Evolutionary conservation across 2,113 vertebrate species (phyloP).

Genomic region (Pycnonotus jocosus): DNA sequence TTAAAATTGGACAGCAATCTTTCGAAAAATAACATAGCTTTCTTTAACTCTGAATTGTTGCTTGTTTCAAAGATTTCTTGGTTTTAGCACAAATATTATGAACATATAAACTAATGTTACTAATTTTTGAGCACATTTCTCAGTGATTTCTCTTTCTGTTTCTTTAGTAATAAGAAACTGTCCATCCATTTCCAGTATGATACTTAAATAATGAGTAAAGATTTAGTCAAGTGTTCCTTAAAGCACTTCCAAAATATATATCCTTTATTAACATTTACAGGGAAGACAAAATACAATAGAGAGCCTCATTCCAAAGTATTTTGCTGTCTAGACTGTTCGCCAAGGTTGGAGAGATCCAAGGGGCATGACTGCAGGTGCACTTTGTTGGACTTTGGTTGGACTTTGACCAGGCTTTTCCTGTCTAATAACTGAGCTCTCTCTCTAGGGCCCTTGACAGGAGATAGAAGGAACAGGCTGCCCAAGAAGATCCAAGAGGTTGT

Average conservation of each 20-base stretch:
- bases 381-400: background rate
- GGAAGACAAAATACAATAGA: background rate
- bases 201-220: background rate
- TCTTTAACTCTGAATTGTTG: background rate
- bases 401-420: background rate
- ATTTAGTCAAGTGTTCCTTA: background rate
- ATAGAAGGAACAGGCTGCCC: background rate
- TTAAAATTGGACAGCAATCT: background rate
- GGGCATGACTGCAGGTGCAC: background rate
- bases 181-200: background rate
- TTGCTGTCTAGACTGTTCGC: background rate
- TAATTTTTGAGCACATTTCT: background rate
- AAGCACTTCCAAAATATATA: background rate
- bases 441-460: background rate
- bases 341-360: background rate
- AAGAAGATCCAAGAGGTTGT: background rate
- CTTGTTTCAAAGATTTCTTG: background rate
- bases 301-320: background rate
- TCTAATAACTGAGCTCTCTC: background rate
- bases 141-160: background rate
- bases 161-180: background rate
- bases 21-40: background rate
- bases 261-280: background rate
- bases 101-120: background rate
- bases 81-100: background rate